These are phyloP conservation scores for Folsomia candida DNA, from an alignment of 2,888 invertebrate species.

Conservation along the genomic window DNA sequence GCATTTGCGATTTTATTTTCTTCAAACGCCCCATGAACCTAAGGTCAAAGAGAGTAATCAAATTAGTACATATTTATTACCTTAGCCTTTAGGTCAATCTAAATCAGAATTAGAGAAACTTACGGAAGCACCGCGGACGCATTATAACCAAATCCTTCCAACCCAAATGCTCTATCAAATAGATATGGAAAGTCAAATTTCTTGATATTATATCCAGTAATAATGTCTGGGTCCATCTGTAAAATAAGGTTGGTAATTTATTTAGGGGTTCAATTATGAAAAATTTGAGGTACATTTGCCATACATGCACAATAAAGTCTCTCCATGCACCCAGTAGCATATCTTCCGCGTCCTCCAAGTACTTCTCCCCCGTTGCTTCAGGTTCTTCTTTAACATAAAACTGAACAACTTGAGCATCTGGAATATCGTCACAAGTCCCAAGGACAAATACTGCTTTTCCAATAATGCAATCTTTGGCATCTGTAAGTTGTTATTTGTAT, in stretches of 20 bases:
- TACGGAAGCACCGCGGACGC: slow-evolving; percentile 10
- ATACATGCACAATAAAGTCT: slow-evolving; percentile 34
- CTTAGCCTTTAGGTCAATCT: slow-evolving; percentile 1
- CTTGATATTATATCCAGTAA: slow-evolving; percentile 44
- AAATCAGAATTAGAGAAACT: background rate
- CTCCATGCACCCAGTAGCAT: slow-evolving; percentile 35
- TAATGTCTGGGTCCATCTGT: slow-evolving; percentile 40
- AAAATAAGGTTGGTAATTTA: no score
- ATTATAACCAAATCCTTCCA: slow-evolving; percentile 8
- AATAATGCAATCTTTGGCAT: background rate
- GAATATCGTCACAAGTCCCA: slow-evolving; percentile 29
- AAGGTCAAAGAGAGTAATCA: no score
- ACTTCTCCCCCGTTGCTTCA: background rate
- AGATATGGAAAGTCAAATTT: slow-evolving; percentile 43
- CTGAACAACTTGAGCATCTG: slow-evolving; percentile 27
- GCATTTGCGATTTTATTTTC: slow-evolving; percentile 18
- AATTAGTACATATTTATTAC: no score
- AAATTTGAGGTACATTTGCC: no score
- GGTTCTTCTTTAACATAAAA: slow-evolving; percentile 23
- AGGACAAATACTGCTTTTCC: slow-evolving; percentile 34
- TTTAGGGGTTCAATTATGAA: no score
- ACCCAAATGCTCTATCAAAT: slow-evolving; percentile 25
- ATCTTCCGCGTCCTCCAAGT: slow-evolving; percentile 20
- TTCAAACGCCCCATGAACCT: slow-evolving; percentile 39
- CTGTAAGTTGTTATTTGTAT: no score